Base-by-base conservation (phyloP, 2,888 invertebrate species). In the Chrysina gloriosa region DNA sequence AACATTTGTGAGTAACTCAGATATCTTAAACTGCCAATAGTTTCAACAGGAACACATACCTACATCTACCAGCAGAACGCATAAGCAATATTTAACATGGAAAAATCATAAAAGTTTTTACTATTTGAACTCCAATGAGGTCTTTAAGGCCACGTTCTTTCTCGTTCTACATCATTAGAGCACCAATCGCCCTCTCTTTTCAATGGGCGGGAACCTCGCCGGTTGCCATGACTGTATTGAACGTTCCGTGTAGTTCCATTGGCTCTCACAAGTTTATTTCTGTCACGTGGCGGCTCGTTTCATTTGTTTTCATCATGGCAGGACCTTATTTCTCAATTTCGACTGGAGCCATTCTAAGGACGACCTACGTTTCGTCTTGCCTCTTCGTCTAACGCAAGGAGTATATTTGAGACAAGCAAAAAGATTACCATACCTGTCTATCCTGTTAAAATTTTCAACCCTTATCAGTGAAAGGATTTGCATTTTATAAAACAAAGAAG, bases 211-310 rank as follows among this genome's bases (percentile, higher is more conserved):
- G 78, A 67, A 65, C 73, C 70, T 29, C 29, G 36, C 42, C 76
- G 77, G 84, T 83, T 83, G 81, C 84, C 82, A 83, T 83, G 81
- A 79, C 81, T 77, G 78, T 80, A 82, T 82, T 79, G 81, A 80
- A 75, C 78, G 71, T 47, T 58, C 58, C 68, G 70, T 45, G 65
- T 65, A 31, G 64, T 69, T 63, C 73, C 75, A 83, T 83, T 83
- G 82, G 83, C 71, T 69, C 67, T 65, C 52, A 58, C 64, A 72
- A 65, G 75, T 74, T 80, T 76, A 76, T 71, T 72, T 65, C 54
- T 56, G 74, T 78, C 83, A 83, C 82, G 81, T 83, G 83, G 77
- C 71, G 58, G 52, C 65, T 65, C 70, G 74, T 75, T 76, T 75
- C 71, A 74, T 75, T 76, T 75, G 76, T 77, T 75, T 75, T 78